phyloP scores from a whole-genome alignment of 2,888 invertebrate genomes.

The Dynastes maya region DNA sequence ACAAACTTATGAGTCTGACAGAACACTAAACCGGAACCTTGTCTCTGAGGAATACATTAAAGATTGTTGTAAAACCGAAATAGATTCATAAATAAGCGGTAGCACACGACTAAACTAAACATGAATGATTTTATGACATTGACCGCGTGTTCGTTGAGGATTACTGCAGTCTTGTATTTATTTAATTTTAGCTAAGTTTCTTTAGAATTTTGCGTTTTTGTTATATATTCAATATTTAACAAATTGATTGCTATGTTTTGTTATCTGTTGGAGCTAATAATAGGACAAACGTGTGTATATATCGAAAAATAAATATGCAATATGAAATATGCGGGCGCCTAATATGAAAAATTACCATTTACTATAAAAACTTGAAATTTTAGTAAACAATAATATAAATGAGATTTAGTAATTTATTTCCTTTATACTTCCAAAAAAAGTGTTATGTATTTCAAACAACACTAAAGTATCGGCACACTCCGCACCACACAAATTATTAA shows the following conservation, averaged over 20 bases:
- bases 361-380: too few species aligned
- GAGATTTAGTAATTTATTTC: too few species aligned
- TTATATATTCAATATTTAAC: neutral
- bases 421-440: too few species aligned
- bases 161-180: neutral
- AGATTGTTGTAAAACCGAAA: constrained; percentile 22
- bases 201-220: neutral
- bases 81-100: constrained; percentile 23
- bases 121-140: constrained; percentile 34
- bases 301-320: too few species aligned
- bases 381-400: too few species aligned
- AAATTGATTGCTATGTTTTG: neutral
- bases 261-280: neutral
- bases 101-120: constrained; percentile 22
- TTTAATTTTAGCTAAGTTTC: neutral
- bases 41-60: constrained; percentile 5
- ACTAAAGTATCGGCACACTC: too few species aligned
- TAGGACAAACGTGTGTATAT: too few species aligned
- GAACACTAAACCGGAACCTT: neutral
- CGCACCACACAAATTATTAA: too few species aligned
- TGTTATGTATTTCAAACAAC: too few species aligned
- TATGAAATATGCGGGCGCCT: neutral
- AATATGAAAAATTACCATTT: neutral
- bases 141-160: neutral
- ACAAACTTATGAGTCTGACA: neutral